Base-by-base conservation (phyloP, 2,797 vertebrate species). In the Poliocrania exsul region DNA sequence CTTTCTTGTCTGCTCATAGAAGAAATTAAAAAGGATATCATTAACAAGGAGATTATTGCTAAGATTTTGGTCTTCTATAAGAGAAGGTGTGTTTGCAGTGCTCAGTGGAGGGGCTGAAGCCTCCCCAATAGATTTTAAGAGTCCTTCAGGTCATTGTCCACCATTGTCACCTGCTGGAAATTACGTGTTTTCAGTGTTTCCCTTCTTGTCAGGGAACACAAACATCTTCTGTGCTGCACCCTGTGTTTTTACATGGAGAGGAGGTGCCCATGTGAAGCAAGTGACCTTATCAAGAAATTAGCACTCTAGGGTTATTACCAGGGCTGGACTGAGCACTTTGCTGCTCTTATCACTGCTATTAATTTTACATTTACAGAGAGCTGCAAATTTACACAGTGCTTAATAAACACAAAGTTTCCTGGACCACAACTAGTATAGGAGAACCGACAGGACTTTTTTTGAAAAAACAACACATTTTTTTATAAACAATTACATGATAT, bases 321-420 rank as follows among this genome's bases (percentile, higher is more conserved):
- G 77, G 79, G 73, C 73, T 88, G 70, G 58, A 62, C 83, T 90
- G 90, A 86, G 77, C 73, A 79, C 90, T 96, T 91, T 81, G 95
- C 86, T 94, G 73, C 58, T 86, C 75, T 91, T 96, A 96, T 86
- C 95, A 92, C 21, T 79, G 33, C 37, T 93, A 96, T 95, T 93
- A 93, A 96, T 95, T 95, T 94, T 81, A 90, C 94, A 94, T 96
- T 96, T 94, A 93, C n/a, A 95, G 88, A 92, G 54, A 86, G 81
- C 71, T 88, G 86, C 47, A 95, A 86, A 95, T 96, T 93, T 96
- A 93, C 94, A 96, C 88, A 95, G 88, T n/a, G 60, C 81, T 96
- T 93, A 86, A 95, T 90, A 93, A 96, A 95, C 83, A 90, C 62
- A 35, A 77, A 81, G 74, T 92, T 96, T 96, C 95, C 95, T 90